Evolutionary conservation across 2,113 vertebrate species (phyloP).

Genomic region (Lagopus muta): DNA sequence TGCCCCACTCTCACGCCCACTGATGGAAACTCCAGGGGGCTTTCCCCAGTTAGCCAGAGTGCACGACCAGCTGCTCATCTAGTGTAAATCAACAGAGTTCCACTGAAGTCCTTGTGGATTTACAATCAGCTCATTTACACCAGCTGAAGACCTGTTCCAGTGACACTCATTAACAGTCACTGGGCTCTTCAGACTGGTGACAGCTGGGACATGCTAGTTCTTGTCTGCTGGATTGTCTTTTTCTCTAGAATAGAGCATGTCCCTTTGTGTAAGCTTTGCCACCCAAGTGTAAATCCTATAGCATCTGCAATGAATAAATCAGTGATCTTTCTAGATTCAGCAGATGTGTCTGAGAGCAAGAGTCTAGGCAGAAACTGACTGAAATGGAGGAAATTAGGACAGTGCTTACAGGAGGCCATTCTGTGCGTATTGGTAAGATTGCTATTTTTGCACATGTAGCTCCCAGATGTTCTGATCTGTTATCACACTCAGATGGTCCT

Average conservation of each 20-base stretch:
- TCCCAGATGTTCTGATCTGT: not conserved
- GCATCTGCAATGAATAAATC: not conserved
- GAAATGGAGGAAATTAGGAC: not conserved
- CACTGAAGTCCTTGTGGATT: rapidly evolving
- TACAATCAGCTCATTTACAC: not conserved
- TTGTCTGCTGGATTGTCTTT: not conserved
- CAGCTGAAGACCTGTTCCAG: not conserved
- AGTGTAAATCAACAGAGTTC: not conserved
- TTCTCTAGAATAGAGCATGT: not conserved
- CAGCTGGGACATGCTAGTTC: not conserved
- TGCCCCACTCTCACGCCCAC: not conserved
- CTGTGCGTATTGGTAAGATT: not conserved
- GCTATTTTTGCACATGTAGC: not conserved
- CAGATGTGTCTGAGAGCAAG: not conserved
- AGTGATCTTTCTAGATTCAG: not conserved
- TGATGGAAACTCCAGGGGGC: constrained; percentile 14
- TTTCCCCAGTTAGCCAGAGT: not conserved
- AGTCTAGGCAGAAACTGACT: not conserved
- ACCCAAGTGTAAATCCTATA: not conserved
- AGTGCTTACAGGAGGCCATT: not conserved
- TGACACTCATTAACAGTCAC: not conserved
- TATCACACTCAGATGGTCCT: not conserved
- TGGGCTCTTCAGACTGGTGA: not conserved
- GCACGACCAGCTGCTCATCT: not conserved
- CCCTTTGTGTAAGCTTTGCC: not conserved